Evolutionary conservation across 1,140 invertebrate species (phyloP).

Genomic region (Berghia stephanieae): DNA sequence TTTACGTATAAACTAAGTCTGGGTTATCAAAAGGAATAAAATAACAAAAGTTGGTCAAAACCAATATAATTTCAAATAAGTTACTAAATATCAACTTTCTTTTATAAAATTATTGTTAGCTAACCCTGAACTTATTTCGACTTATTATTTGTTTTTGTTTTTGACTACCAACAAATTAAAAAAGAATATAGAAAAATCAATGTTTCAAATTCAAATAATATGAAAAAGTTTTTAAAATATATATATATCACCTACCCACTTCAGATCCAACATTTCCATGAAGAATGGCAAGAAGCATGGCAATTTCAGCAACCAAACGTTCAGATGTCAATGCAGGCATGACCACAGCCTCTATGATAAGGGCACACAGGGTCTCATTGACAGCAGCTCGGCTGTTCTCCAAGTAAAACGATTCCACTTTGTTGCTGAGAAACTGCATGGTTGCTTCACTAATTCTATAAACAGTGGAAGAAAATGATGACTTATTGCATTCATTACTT

Average conservation of each 20-base stretch:
- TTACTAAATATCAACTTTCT: no score
- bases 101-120: conserved; percentile 14
- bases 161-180: background rate
- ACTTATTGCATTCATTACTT: background rate
- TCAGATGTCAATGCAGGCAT: conserved; percentile 76
- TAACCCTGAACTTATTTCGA: background rate
- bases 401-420: conserved; percentile 69
- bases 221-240: background rate
- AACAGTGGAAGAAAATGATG: conserved; percentile 19
- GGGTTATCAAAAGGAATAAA: conserved; percentile 1
- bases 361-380: conserved; percentile 77
- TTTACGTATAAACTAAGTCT: background rate
- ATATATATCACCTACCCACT: conserved; percentile 74
- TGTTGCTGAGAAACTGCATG: conserved; percentile 80
- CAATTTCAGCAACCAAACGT: conserved; percentile 83
- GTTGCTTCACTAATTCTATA: conserved; percentile 81
- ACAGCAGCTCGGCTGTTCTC: conserved; percentile 74
- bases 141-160: background rate
- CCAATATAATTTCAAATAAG: no score
- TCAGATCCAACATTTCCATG: conserved; percentile 91
- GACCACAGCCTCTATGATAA: conserved; percentile 78
- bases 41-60: conserved; percentile 1
- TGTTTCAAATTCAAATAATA: no score
- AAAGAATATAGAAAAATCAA: no score
- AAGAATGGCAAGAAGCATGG: conserved; percentile 82